A percentile compares a stretch with the other conserved stretches of the same genome.
Evolutionary conservation across 2,797 vertebrate species (phyloP).

Genomic region (Tamandua tetradactyla): DNA sequence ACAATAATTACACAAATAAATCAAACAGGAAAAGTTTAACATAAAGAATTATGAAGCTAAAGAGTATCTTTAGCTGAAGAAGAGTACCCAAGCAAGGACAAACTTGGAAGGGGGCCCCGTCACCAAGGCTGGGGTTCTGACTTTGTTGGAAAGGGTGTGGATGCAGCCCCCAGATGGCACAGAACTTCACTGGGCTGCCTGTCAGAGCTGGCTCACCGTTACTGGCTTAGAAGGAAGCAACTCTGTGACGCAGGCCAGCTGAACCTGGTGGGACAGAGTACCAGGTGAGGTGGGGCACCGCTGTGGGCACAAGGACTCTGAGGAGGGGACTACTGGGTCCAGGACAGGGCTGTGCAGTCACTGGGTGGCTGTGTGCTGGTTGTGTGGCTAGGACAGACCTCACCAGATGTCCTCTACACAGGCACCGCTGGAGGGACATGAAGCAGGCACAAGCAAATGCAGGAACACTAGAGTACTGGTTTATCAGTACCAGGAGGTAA

Average conservation of each 20-base stretch:
- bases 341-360: background rate
- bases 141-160: background rate
- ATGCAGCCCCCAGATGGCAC: background rate
- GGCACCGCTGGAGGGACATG: background rate
- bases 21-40: background rate
- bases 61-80: background rate
- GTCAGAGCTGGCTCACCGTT: background rate
- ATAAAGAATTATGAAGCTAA: background rate
- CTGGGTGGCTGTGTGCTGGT: background rate
- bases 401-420: background rate
- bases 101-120: background rate
- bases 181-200: background rate
- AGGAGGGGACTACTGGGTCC: background rate
- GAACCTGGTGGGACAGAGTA: background rate
- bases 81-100: background rate
- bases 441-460: background rate
- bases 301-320: too few relatives aligned
- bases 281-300: background rate
- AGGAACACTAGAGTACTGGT: background rate
- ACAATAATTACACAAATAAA: background rate
- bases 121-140: background rate
- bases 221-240: background rate
- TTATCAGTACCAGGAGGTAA: too few relatives aligned
- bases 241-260: background rate
- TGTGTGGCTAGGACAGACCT: background rate